Evolutionary conservation across 2,888 invertebrate genomes (phyloP).

Genomic region (Dolichomitus sp.): DNA sequence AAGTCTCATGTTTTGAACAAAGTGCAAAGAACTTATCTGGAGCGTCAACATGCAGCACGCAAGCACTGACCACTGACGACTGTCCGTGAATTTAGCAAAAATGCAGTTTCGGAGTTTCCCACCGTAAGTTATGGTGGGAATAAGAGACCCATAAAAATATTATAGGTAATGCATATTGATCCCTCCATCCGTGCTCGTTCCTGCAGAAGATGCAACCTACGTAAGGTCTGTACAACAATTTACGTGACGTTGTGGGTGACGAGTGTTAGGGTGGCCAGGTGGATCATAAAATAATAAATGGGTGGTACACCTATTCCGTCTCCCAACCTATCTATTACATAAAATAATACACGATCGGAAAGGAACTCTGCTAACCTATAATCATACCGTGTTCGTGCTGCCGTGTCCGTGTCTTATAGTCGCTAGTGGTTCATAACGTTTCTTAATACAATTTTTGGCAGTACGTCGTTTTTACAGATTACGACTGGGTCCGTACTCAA

Average conservation of each 20-base stretch:
- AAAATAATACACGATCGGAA: constrained; percentile 12
- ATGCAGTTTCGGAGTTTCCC: neutral
- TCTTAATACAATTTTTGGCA: neutral
- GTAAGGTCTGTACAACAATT: constrained; percentile 25
- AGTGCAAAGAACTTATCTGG: neutral
- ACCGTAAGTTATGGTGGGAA: neutral
- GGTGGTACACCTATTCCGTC: neutral
- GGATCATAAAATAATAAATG: constrained; percentile 57
- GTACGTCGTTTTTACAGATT: too few relatives aligned
- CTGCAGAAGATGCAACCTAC: neutral
- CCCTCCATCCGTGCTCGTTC: neutral
- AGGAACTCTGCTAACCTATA: constrained; percentile 40
- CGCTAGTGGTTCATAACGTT: neutral
- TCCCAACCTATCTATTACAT: neutral
- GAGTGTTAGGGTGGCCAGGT: neutral
- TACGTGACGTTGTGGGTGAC: constrained; percentile 25
- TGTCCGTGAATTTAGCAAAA: neutral
- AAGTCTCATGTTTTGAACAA: neutral
- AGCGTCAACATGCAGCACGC: neutral
- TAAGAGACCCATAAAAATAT: constrained; percentile 6
- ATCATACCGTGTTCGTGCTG: constrained; percentile 50
- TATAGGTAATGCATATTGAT: constrained; percentile 2
- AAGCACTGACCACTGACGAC: neutral
- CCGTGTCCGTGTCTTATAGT: neutral
- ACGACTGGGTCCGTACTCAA: too few relatives aligned